Evolutionary conservation across 2,113 vertebrate species (phyloP), one percentile per base, ranked within the genome.

Genomic region (Maccullochella peelii): DNA sequence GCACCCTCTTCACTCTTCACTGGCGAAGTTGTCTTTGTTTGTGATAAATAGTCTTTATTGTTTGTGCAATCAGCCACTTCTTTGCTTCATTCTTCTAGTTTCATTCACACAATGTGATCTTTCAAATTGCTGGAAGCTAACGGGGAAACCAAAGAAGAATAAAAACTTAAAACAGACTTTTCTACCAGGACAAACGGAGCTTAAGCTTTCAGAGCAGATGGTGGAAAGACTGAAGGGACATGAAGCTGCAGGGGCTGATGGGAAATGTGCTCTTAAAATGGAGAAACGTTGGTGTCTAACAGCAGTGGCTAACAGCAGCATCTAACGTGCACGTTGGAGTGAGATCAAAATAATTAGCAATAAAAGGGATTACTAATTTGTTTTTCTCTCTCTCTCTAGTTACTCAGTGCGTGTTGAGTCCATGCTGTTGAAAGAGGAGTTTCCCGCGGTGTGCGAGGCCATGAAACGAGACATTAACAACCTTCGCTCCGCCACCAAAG

Each of bases 351-450:
- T 15, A 47, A 47, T 47, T 5, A 47, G 14, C 44, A 49, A 47
- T 47, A 3, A 42, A 42, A 42, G 27, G 2, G 20, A 2, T 47
- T 8, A 62, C 11, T 47, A 1, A 9, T 20, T 27, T 67, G 50
- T 77, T 71, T 65, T 18, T 44, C 14, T 44, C 44, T 18, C 6
- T 77, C 6, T 21, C 6, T 25, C 23, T 67, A 99, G 98, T 91
- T 99, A 97, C 77, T 90, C 94, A 3, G 90, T 97, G 65, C 96
- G 97, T 77, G 95, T 99, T 15, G 96, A 98, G 95, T 95, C 97
- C 82, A 97, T 99, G 97, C 95, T 98, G 91, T 86, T 98, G 83
- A 97, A 96, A 92, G 97, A 96, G 87, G 97, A 98, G 87, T 98
- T 99, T 91, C 92, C 94, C 11, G 94, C 92, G 40, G 95, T 94